Base-by-base conservation (phyloP, 2,888 invertebrate species). In the Oligia latruncula region DNA sequence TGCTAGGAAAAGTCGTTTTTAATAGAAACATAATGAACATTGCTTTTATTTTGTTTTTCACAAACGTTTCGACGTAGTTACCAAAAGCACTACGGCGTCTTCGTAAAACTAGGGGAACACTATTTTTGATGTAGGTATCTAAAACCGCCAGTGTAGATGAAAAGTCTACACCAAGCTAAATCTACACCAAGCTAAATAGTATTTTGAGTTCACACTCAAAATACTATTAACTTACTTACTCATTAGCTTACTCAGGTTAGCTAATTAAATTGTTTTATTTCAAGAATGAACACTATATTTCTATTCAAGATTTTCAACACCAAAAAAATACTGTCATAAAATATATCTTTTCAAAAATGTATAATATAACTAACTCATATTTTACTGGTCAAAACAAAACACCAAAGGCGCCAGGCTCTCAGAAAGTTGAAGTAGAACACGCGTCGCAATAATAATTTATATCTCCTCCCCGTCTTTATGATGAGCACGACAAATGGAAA, bases 401-500 rank as follows among this genome's bases (percentile, higher is more conserved):
- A 71, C 65, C 74, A 52, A 71, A 71, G 62, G 62, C 60, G 81
- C 88, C 85, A 80, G 70, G 71, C 74, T 74, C 65, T 77, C 74
- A 75, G 72, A 80, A 77, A 84, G 68, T 87, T 87, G 73, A 13
- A 90, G 90, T 83, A 88, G 88, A 89, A 87, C 90, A 90, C 89
- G 89, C 89, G 89, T 89, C 90, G 90, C 92, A 91, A 94, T 92
- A 93, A 93, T 92, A 94, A 94, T 93, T 93, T 93, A 94, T 94
- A 93, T 92, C 90, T 90, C 90, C 90, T 91, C 90, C 90, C 91
- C 90, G 89, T 88, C 90, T 92, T 95, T 93, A 93, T 93, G 94
- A 95, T 93, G 93, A 94, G 93, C 90, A 90, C 92, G 92, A 93
- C 94, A 94, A 95, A 95, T 95, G 94, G 92, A 93, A 93, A 91